Percentiles rank a stretch among this genome's conserved stretches.
phyloP scores from a whole-genome alignment of 2,797 vertebrate species.

The Columba guinea region DNA sequence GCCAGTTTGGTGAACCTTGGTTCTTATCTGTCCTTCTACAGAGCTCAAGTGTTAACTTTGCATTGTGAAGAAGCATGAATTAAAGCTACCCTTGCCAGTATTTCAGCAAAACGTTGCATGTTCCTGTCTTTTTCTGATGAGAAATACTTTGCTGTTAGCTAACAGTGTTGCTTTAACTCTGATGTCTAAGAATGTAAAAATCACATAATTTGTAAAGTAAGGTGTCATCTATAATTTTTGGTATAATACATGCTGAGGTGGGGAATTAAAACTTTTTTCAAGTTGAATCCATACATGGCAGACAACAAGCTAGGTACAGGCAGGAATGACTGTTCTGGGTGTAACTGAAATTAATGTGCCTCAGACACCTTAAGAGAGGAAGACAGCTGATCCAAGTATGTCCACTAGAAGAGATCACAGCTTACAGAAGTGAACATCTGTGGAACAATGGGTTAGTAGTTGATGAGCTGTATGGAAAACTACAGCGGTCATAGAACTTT shows the following conservation, averaged over 20 bases:
- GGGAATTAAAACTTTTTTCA: not conserved
- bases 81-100: not conserved
- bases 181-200: not conserved
- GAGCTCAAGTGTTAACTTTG: not conserved
- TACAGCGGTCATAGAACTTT: not conserved
- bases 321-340: not conserved
- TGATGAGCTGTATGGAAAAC: not conserved
- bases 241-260: not conserved
- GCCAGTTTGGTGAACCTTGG: not conserved
- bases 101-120: not conserved
- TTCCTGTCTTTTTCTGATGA: not conserved
- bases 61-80: not conserved
- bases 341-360: not conserved
- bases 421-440: not conserved
- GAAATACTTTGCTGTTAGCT: not conserved
- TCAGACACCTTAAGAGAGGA: not conserved
- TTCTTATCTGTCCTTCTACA: not conserved
- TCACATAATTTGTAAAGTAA: not conserved
- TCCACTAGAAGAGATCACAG: not conserved
- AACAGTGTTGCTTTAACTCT: not conserved
- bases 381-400: not conserved
- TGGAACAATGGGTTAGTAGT: not conserved
- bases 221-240: not conserved
- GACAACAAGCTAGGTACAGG: not conserved
- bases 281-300: not conserved